Evolutionary conservation across 2,888 invertebrate genomes (phyloP).

Genomic region (Diarsia dahlii): DNA sequence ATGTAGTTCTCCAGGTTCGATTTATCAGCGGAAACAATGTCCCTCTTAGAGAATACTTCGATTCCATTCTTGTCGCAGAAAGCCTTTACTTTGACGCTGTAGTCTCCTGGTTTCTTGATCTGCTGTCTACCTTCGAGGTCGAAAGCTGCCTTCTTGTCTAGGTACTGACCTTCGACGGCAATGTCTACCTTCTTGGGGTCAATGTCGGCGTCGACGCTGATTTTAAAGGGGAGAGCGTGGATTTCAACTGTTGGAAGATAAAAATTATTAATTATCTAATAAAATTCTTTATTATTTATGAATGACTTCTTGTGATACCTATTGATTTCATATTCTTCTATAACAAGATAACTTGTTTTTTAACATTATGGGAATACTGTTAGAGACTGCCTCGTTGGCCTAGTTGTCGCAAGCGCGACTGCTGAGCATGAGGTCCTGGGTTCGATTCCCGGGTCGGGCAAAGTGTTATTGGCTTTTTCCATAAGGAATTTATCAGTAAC

Average conservation of each 20-base stretch:
- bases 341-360: too few species aligned
- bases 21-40: conserved; percentile 89
- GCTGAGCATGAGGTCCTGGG: too few species aligned
- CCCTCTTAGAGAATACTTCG: conserved; percentile 90
- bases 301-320: neutral
- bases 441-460: too few species aligned
- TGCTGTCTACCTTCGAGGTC: conserved; percentile 90
- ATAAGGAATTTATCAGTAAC: too few species aligned
- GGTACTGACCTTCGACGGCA: conserved; percentile 90
- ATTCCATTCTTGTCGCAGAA: conserved; percentile 78
- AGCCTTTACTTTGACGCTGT: conserved; percentile 80
- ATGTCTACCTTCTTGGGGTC: conserved; percentile 90
- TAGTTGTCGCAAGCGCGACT: too few species aligned
- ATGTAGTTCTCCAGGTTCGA: conserved; percentile 92
- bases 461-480: too few species aligned
- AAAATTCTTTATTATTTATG: neutral
- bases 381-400: too few species aligned
- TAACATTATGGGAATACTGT: too few species aligned
- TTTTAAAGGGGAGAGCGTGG: conserved; percentile 87
- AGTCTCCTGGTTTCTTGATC: conserved; percentile 85
- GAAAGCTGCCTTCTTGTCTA: conserved; percentile 91
- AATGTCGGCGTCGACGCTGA: conserved; percentile 90
- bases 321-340: neutral
- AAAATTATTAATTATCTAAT: neutral
- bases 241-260: conserved; percentile 85